Percentiles rank a stretch among this genome's conserved stretches.
These are phyloP conservation scores for Holothuria leucospilota DNA, from an alignment of 53 echinoderm and acorn worm genomes.

Conservation along the genomic window DNA sequence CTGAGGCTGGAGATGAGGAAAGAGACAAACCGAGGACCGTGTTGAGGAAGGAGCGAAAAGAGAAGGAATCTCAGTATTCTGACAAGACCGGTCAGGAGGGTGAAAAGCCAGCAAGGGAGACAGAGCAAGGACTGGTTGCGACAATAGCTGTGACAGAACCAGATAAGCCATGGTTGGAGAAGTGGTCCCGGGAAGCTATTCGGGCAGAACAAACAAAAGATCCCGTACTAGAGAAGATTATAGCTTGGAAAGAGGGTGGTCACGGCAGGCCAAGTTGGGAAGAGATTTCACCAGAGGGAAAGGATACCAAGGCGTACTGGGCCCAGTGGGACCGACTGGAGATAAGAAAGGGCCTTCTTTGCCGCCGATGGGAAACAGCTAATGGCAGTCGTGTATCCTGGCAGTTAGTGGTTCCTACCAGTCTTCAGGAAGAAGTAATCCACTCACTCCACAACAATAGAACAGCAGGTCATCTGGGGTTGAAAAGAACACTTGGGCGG, in stretches of 20 bases:
- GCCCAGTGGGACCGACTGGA: conserved; percentile 29
- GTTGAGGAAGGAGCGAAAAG: background rate
- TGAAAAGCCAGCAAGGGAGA: background rate
- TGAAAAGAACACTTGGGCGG: conserved; percentile 16
- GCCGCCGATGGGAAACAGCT: conserved; percentile 9
- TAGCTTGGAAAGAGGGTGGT: conserved; percentile 21
- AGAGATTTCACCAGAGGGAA: conserved; percentile 18
- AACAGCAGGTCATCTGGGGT: conserved; percentile 33
- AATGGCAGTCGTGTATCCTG: conserved; percentile 3
- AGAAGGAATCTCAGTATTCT: background rate
- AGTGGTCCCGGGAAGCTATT: background rate
- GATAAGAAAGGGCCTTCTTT: conserved; percentile 16
- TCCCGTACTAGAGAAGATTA: background rate
- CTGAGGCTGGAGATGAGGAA: background rate
- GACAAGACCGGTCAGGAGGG: background rate
- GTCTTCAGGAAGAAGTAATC: conserved; percentile 2
- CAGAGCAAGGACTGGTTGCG: background rate
- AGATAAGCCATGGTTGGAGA: background rate
- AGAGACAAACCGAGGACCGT: too few relatives aligned
- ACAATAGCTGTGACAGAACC: background rate
- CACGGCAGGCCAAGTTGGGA: conserved; percentile 39
- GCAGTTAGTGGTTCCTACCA: conserved; percentile 35
- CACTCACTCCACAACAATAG: background rate
- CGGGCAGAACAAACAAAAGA: conserved; percentile 8
- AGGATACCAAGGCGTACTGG: conserved; percentile 25